phyloP scores from a whole-genome alignment of 2,888 invertebrate genomes.

The Nomada ferruginata region DNA sequence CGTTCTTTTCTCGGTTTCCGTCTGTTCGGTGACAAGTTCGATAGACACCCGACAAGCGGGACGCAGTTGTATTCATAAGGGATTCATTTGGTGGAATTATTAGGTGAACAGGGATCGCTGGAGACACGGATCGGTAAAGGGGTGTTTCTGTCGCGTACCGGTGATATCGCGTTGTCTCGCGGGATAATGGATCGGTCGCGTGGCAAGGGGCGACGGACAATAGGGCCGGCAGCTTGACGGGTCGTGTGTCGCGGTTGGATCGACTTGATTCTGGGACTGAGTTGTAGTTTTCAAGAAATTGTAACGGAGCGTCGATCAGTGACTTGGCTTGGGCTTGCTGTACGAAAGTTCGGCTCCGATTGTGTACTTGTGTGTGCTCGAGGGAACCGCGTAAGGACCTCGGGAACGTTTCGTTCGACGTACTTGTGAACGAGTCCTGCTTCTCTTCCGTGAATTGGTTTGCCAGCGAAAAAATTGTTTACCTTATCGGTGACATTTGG shows the following conservation, averaged over 20 bases:
- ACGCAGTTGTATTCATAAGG: too few species aligned
- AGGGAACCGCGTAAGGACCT: background rate
- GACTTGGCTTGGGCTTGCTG: background rate
- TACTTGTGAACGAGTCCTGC: background rate
- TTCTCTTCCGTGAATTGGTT: constrained; percentile 24
- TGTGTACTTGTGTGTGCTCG: background rate
- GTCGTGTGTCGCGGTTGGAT: constrained; percentile 13
- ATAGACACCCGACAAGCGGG: background rate
- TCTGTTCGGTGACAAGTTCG: too few species aligned
- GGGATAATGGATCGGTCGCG: constrained; percentile 59
- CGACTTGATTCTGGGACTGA: constrained; percentile 12
- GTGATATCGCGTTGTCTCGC: constrained; percentile 41
- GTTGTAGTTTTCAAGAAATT: constrained; percentile 63
- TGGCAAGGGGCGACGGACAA: constrained; percentile 56
- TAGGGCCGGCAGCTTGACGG: constrained; percentile 44
- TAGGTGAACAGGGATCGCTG: too few species aligned
- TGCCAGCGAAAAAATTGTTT: constrained; percentile 2
- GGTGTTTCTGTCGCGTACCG: background rate
- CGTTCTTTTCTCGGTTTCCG: background rate
- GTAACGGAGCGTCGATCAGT: constrained; percentile 35
- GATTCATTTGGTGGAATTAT: too few species aligned
- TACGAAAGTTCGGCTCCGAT: background rate
- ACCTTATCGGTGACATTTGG: background rate
- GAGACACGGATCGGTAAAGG: too few species aligned
- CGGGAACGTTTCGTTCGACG: background rate